These are phyloP conservation scores for Mesorhabditis sp. DNA, from an alignment of 2,888 invertebrate species.

Conservation along the genomic window DNA sequence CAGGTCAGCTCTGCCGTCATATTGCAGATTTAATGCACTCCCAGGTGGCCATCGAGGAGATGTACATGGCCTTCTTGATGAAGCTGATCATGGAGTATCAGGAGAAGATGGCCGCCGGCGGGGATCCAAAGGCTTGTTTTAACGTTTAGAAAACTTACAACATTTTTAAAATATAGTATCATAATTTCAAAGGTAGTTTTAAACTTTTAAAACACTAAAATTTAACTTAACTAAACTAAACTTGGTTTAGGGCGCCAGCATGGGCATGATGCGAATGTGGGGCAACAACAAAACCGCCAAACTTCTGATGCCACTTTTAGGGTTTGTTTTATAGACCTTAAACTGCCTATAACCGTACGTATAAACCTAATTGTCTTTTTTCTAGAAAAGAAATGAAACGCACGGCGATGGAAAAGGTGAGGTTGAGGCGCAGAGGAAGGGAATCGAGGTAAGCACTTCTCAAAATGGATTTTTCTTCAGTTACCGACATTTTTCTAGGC, in stretches of 20 bases:
- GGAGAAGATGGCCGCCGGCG: slow-evolving; percentile 49
- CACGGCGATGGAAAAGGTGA: slow-evolving; percentile 55
- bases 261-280: slow-evolving; percentile 58
- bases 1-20: slow-evolving; percentile 16
- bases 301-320: slow-evolving; percentile 50
- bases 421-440: slow-evolving; percentile 54
- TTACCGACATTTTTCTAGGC: too few relatives aligned
- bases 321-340: slow-evolving; percentile 17
- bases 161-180: background rate
- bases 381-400: slow-evolving; percentile 49
- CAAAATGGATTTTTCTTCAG: too few relatives aligned
- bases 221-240: background rate
- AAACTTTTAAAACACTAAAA: background rate
- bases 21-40: background rate
- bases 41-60: slow-evolving; percentile 52
- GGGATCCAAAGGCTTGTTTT: background rate
- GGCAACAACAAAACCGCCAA: slow-evolving; percentile 54
- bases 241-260: slow-evolving; percentile 45
- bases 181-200: slow-evolving; percentile 16
- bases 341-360: background rate
- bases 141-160: background rate
- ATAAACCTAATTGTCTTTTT: background rate
- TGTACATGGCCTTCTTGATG: slow-evolving; percentile 54
- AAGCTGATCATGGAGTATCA: slow-evolving; percentile 56
- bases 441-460: slow-evolving; percentile 38